Evolutionary conservation across 2,113 vertebrate genomes (phyloP).

Genomic region (Sisor rabdophorus): DNA sequence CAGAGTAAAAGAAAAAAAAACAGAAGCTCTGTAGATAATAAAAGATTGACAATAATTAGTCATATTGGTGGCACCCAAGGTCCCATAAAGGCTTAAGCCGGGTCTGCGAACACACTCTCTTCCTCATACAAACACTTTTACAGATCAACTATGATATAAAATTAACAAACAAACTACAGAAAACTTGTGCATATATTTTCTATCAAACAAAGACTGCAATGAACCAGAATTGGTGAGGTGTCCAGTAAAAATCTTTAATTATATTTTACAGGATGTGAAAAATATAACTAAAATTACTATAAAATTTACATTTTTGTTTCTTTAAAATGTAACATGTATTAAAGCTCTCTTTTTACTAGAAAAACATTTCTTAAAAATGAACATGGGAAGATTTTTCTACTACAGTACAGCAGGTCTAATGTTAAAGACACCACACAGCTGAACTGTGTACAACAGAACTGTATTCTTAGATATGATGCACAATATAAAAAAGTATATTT

Average conservation of each 20-base stretch:
- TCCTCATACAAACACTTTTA: not conserved
- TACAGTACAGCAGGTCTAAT: not conserved
- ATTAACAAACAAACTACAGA: not conserved
- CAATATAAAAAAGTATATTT: not conserved
- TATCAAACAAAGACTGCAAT: not conserved
- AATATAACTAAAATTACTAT: not conserved
- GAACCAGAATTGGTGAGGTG: not conserved
- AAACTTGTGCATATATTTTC: not conserved
- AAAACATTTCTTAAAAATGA: not conserved
- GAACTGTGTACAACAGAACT: not conserved
- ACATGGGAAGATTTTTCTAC: not conserved
- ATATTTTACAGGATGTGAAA: slow-evolving; percentile 6
- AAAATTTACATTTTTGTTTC: not conserved
- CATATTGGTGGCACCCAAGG: too few relatives aligned
- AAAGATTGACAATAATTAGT: too few relatives aligned
- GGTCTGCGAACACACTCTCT: too few relatives aligned
- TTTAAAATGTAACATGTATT: not conserved
- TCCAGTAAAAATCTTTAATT: slow-evolving; percentile 8
- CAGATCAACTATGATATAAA: not conserved
- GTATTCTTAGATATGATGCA: not conserved
- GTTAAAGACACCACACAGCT: too few relatives aligned
- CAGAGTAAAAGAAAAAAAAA: too few relatives aligned
- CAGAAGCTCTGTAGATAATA: too few relatives aligned
- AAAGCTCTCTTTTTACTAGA: not conserved
- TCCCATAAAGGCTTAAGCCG: too few relatives aligned